phyloP scores from a whole-genome alignment of 2,888 invertebrate genomes.

The Argyresthia albistria region DNA sequence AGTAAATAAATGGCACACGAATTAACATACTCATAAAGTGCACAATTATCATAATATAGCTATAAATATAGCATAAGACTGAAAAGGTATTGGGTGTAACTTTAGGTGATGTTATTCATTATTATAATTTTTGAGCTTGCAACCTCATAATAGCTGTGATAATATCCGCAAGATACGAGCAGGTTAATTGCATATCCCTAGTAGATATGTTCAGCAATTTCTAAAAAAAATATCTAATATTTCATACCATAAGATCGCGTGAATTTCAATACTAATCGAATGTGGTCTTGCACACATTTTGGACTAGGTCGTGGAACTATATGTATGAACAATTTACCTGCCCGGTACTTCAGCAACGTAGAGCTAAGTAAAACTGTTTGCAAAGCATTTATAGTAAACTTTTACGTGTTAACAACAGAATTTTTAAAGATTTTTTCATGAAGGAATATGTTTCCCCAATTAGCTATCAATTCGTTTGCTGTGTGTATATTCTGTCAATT shows the following conservation, averaged over 20 bases:
- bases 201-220: too few relatives aligned
- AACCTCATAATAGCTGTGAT: constrained; percentile 56
- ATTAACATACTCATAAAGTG: constrained; percentile 50
- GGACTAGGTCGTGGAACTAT: too few relatives aligned
- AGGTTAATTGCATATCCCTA: too few relatives aligned
- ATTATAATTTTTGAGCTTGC: constrained; percentile 31
- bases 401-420: too few relatives aligned
- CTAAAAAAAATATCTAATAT: too few relatives aligned
- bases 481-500: constrained; percentile 49
- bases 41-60: constrained; percentile 52
- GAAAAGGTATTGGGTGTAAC: constrained; percentile 38
- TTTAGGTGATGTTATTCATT: constrained; percentile 22
- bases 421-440: too few relatives aligned
- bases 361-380: neutral
- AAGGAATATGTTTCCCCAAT: too few relatives aligned
- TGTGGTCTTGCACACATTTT: neutral
- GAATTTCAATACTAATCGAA: neutral
- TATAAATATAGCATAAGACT: constrained; percentile 57
- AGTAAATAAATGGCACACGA: constrained; percentile 30
- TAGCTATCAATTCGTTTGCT: neutral
- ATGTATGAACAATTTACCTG: too few relatives aligned
- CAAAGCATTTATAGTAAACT: too few relatives aligned
- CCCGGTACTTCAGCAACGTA: neutral
- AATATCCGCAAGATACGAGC: constrained; percentile 12
- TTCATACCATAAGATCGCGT: neutral